phyloP scores from a whole-genome alignment of 2,797 vertebrate genomes.

The Oreortyx pictus region DNA sequence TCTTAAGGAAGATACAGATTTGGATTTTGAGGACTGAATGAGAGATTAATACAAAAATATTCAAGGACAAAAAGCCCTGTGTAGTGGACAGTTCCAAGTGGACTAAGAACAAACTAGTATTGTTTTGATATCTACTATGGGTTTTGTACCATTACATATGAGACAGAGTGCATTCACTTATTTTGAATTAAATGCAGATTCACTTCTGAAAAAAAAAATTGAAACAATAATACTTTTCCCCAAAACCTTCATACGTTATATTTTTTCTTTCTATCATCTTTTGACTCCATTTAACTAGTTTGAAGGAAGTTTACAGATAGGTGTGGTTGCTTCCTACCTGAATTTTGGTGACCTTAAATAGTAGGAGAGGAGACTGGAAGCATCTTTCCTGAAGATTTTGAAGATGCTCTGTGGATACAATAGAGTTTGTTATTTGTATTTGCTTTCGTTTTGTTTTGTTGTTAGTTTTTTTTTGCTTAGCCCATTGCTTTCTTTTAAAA shows the following conservation, averaged over 20 bases:
- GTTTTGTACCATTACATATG: not conserved
- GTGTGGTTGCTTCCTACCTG: not conserved
- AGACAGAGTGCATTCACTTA: not conserved
- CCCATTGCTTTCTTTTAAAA: not conserved
- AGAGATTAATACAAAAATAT: not conserved
- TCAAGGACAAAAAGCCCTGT: not conserved
- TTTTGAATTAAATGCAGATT: not conserved
- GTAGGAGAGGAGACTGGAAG: not conserved
- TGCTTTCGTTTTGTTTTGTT: not conserved
- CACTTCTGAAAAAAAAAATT: not conserved
- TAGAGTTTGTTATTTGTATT: not conserved
- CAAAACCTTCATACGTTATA: not conserved
- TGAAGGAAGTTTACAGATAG: not conserved
- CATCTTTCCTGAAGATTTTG: not conserved
- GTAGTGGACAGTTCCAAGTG: not conserved
- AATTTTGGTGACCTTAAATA: not conserved
- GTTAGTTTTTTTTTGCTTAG: not conserved
- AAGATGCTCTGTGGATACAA: not conserved
- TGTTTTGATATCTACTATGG: not conserved
- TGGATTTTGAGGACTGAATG: not conserved
- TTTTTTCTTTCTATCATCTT: not conserved
- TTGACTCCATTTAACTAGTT: rapidly evolving
- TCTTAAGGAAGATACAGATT: not conserved
- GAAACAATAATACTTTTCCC: not conserved
- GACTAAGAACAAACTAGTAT: not conserved